A percentile compares a stretch with the other conserved stretches of the same genome.
These are phyloP conservation scores for Lacanobia wlatinum DNA, from an alignment of 2,888 invertebrate genomes.

Conservation along the genomic window DNA sequence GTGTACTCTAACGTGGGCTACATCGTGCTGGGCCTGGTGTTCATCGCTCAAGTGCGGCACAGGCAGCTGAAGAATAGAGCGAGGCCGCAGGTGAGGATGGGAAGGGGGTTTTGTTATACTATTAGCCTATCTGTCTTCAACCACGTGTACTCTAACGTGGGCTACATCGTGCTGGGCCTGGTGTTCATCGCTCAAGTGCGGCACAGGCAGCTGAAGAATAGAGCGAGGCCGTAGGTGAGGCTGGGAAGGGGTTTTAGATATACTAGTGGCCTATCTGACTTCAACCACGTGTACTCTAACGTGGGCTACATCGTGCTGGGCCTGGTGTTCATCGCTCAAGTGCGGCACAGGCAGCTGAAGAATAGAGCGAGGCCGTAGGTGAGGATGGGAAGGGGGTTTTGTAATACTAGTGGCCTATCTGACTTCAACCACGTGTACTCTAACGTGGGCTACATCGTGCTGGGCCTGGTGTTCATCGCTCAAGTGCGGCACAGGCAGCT, in stretches of 20 bases:
- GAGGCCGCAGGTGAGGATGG: conserved; percentile 49
- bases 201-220: conserved; percentile 66
- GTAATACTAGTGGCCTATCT: conserved; percentile 82
- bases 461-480: conserved; percentile 94
- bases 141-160: conserved; percentile 96
- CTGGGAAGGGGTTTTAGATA: no score
- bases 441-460: conserved; percentile 95
- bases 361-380: conserved; percentile 50
- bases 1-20: conserved; percentile 96
- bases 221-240: conserved; percentile 50
- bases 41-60: conserved; percentile 92
- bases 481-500: conserved; percentile 88
- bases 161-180: conserved; percentile 94
- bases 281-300: conserved; percentile 97
- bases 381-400: background rate
- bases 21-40: conserved; percentile 94
- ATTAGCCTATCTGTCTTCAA: conserved; percentile 94
- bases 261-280: conserved; percentile 91
- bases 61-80: conserved; percentile 64
- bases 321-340: conserved; percentile 93
- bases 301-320: conserved; percentile 95
- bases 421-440: conserved; percentile 97
- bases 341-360: conserved; percentile 76
- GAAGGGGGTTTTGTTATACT: no score
- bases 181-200: conserved; percentile 93